phyloP scores from a whole-genome alignment of 1,140 invertebrate genomes.

The Schlechtendalia chinensis region DNA sequence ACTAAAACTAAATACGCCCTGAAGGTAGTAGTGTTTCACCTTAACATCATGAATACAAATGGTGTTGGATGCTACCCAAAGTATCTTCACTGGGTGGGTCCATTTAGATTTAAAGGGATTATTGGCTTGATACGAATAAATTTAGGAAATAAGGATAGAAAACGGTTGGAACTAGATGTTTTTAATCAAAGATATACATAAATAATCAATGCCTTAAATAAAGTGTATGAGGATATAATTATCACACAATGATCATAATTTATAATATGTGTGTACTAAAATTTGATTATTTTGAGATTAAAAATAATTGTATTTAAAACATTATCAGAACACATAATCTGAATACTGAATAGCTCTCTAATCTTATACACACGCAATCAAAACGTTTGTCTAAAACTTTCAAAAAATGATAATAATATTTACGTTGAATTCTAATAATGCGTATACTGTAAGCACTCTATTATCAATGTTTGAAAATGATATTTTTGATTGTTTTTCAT shows the following conservation, averaged over 20 bases:
- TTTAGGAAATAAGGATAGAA: not conserved
- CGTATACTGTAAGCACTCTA: too few relatives aligned
- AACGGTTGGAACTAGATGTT: not conserved
- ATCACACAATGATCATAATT: not conserved
- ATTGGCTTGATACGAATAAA: not conserved
- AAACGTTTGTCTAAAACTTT: too few relatives aligned
- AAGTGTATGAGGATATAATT: not conserved
- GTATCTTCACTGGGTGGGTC: not conserved
- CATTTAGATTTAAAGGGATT: not conserved
- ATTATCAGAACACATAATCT: too few relatives aligned
- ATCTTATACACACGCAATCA: too few relatives aligned
- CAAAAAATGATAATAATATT: too few relatives aligned
- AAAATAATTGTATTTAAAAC: too few relatives aligned
- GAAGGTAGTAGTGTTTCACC: not conserved
- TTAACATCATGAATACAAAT: slow-evolving; percentile 24
- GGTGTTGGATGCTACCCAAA: not conserved
- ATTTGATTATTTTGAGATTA: too few relatives aligned
- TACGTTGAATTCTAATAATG: too few relatives aligned
- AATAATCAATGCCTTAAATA: not conserved
- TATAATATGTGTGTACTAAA: not conserved
- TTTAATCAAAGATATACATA: not conserved
- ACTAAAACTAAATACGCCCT: not conserved
- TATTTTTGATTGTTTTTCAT: too few relatives aligned
- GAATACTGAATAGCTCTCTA: too few relatives aligned
- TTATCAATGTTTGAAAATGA: too few relatives aligned